phyloP scores from a whole-genome alignment of 2,888 invertebrate species.

The Lasioglossum malachurum region DNA sequence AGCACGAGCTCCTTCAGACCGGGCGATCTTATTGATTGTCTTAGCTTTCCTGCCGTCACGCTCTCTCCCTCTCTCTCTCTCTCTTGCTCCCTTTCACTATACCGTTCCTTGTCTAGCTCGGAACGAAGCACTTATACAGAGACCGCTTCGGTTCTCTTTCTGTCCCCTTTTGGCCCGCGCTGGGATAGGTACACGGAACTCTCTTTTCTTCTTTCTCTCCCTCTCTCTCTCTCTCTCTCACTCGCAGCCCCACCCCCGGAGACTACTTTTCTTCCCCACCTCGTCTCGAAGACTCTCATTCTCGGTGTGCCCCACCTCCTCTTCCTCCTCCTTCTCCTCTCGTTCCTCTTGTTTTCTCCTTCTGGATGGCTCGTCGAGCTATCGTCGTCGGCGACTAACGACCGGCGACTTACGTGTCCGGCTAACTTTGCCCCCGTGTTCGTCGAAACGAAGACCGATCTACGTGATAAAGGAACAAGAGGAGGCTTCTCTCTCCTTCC shows the following conservation, averaged over 20 bases:
- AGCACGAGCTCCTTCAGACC: slow-evolving; percentile 73
- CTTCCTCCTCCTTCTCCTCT: slow-evolving; percentile 10
- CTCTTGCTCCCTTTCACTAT: slow-evolving; percentile 19
- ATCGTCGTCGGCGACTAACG: slow-evolving; percentile 71
- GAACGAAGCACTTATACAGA: slow-evolving; percentile 42
- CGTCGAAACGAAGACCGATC: slow-evolving; percentile 53
- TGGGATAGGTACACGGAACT: slow-evolving; percentile 49
- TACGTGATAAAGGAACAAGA: slow-evolving; percentile 57
- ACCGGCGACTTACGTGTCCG: slow-evolving; percentile 73
- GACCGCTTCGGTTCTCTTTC: slow-evolving; percentile 36
- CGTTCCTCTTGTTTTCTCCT: slow-evolving; percentile 52
- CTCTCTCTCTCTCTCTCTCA: not conserved
- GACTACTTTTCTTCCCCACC: slow-evolving; percentile 34
- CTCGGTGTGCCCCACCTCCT: slow-evolving; percentile 3
- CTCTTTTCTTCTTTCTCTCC: slow-evolving; percentile 17
- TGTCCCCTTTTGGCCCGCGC: slow-evolving; percentile 35
- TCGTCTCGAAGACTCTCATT: slow-evolving; percentile 45
- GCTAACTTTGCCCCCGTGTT: slow-evolving; percentile 57
- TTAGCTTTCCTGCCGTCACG: slow-evolving; percentile 72
- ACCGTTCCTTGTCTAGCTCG: slow-evolving; percentile 28
- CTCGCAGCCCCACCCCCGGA: not conserved
- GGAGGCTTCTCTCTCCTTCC: not conserved
- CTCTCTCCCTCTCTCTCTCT: slow-evolving; percentile 40
- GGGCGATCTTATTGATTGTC: slow-evolving; percentile 80
- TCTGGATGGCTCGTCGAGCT: slow-evolving; percentile 51